Evolutionary conservation across 2,797 vertebrate species (phyloP).

Genomic region (Paguma larvata): DNA sequence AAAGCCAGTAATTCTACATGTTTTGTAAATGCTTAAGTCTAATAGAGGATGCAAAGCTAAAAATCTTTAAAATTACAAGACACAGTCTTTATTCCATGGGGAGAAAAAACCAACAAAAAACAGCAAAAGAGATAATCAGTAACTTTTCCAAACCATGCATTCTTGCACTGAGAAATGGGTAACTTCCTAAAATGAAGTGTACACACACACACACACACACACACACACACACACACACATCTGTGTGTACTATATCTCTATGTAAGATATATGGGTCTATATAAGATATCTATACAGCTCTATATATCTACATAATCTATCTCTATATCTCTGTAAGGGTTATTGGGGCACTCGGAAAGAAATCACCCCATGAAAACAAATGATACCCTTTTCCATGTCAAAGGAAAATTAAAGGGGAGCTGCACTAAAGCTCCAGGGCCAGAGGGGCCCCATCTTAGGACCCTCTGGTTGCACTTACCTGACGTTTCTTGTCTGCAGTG

Average conservation of each 20-base stretch:
- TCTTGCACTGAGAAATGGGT: not conserved
- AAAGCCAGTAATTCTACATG: not conserved
- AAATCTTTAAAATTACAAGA: conserved; percentile 19
- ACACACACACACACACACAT: not conserved
- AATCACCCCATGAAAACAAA: conserved; percentile 19
- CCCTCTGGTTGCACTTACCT: conserved; percentile 89
- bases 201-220: accelerated
- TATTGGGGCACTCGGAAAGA: not conserved
- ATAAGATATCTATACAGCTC: not conserved
- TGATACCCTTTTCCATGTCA: not conserved
- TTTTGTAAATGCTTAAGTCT: conserved; percentile 6
- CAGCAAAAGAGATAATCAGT: not conserved
- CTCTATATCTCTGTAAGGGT: not conserved
- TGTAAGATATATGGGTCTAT: not conserved
- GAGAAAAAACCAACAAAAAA: not conserved
- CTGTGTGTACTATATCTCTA: not conserved
- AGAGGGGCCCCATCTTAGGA: not conserved
- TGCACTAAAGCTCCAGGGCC: not conserved
- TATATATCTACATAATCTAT: not conserved
- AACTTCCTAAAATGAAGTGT: not conserved
- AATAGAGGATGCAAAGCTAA: not conserved
- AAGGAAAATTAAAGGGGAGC: not conserved
- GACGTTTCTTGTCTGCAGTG: conserved; percentile 87
- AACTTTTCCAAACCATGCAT: not conserved
- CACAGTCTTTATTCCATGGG: not conserved